Percentiles rank a stretch among this genome's conserved stretches.
Conservation (phyloP, 2,113 vertebrate genomes). For the Hippocampus guttulatus region DNA sequence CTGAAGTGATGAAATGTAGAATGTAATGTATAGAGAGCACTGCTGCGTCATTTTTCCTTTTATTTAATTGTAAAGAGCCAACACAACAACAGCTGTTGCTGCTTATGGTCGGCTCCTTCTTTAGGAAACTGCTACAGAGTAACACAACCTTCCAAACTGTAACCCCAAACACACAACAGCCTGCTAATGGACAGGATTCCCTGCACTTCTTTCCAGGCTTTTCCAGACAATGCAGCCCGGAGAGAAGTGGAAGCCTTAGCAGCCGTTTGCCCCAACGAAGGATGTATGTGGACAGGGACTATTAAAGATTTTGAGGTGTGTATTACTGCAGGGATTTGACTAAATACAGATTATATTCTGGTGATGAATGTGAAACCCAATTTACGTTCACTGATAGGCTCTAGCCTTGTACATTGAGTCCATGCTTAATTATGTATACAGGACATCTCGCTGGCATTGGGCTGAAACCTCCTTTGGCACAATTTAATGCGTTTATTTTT, state of each 20-base stretch:
- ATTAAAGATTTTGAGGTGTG: slow-evolving; percentile 92
- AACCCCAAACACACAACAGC: slow-evolving; percentile 17
- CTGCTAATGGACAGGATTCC: slow-evolving; percentile 2
- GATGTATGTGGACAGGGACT: slow-evolving; percentile 88
- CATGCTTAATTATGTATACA: too few species aligned
- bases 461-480: too few species aligned
- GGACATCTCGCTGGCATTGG: too few species aligned
- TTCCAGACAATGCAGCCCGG: slow-evolving; percentile 92
- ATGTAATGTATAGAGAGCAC: background rate
- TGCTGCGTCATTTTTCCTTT: background rate
- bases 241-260: slow-evolving; percentile 91
- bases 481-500: too few species aligned
- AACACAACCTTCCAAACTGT: slow-evolving; percentile 6
- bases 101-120: slow-evolving; percentile 10
- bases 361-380: background rate
- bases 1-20: background rate
- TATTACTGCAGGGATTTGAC: background rate
- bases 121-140: slow-evolving; percentile 21
- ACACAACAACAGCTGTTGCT: slow-evolving; percentile 5
- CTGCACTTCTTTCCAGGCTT: slow-evolving; percentile 76
- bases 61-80: slow-evolving; percentile 6
- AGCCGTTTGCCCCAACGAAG: slow-evolving; percentile 82
- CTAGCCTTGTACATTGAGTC: too few species aligned
- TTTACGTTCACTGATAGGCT: background rate
- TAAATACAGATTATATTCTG: background rate